phyloP scores from a whole-genome alignment of 2,888 invertebrate genomes.

The Neoascia interrupta region DNA sequence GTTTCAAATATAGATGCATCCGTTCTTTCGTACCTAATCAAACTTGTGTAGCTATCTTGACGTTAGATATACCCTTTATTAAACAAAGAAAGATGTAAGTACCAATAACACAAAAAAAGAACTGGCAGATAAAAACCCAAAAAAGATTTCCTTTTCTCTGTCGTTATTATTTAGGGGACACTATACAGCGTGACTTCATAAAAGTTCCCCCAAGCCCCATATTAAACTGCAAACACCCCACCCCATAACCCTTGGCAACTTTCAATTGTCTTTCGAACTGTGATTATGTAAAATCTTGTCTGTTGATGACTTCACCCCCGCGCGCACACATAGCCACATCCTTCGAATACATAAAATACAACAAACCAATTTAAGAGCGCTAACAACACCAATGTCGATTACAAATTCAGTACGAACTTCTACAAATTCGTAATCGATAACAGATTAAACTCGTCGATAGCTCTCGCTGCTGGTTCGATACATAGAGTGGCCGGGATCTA shows the following conservation, averaged over 20 bases:
- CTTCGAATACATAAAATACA: slow-evolving; percentile 36
- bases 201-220: slow-evolving; percentile 30
- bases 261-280: slow-evolving; percentile 65
- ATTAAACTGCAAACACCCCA: slow-evolving; percentile 16
- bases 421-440: slow-evolving; percentile 78
- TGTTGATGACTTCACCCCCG: slow-evolving; percentile 45
- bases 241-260: slow-evolving; percentile 13
- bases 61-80: no score
- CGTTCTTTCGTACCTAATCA: no score
- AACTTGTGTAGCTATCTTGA: no score
- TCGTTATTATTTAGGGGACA: slow-evolving; percentile 30
- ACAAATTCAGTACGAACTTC: slow-evolving; percentile 67
- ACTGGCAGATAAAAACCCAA: background rate
- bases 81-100: no score
- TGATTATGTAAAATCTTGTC: slow-evolving; percentile 66
- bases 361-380: slow-evolving; percentile 59
- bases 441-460: slow-evolving; percentile 78
- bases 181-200: slow-evolving; percentile 35
- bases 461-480: slow-evolving; percentile 72
- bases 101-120: background rate
- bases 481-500: slow-evolving; percentile 39
- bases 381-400: slow-evolving; percentile 65
- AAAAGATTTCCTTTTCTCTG: background rate
- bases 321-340: background rate
- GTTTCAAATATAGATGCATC: no score